A percentile compares a stretch with the other conserved stretches of the same genome.
Evolutionary conservation across 2,888 invertebrate species (phyloP).

Genomic region (Acleris holmiana): DNA sequence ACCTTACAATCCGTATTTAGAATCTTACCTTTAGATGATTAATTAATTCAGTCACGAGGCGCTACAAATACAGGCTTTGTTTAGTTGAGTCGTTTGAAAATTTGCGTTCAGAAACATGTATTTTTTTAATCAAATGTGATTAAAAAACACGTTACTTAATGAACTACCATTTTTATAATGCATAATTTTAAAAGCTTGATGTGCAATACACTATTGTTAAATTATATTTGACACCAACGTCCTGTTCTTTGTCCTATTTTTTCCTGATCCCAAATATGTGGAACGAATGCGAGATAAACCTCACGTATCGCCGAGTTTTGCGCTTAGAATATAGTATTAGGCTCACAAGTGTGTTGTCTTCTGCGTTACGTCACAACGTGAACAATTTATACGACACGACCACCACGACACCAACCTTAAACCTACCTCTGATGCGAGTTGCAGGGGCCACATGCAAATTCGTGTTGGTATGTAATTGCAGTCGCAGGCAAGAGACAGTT

Average conservation of each 20-base stretch:
- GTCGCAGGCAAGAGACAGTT: conserved; percentile 31
- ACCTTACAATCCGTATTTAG: too few species aligned
- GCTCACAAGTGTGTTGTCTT: conserved; percentile 7
- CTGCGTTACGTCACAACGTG: conserved; percentile 14
- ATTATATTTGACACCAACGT: background rate
- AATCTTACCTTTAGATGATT: too few species aligned
- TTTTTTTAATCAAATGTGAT: too few species aligned
- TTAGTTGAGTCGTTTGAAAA: too few species aligned
- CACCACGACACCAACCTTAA: background rate
- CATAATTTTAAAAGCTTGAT: too few species aligned
- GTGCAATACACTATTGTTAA: background rate
- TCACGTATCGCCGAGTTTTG: conserved; percentile 1
- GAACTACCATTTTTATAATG: too few species aligned
- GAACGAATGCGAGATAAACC: background rate
- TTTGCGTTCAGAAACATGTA: too few species aligned
- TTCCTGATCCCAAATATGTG: too few species aligned
- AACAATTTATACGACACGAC: conserved; percentile 28
- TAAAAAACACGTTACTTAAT: too few species aligned
- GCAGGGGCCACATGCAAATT: conserved; percentile 27
- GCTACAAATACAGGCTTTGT: too few species aligned
- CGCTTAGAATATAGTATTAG: conserved; percentile 7
- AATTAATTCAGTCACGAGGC: too few species aligned
- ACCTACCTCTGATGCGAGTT: conserved; percentile 12
- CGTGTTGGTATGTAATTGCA: conserved; percentile 32
- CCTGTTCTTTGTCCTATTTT: background rate